These are phyloP conservation scores for Emydura subglobosa DNA, from an alignment of 2,113 vertebrate species.

Conservation along the genomic window DNA sequence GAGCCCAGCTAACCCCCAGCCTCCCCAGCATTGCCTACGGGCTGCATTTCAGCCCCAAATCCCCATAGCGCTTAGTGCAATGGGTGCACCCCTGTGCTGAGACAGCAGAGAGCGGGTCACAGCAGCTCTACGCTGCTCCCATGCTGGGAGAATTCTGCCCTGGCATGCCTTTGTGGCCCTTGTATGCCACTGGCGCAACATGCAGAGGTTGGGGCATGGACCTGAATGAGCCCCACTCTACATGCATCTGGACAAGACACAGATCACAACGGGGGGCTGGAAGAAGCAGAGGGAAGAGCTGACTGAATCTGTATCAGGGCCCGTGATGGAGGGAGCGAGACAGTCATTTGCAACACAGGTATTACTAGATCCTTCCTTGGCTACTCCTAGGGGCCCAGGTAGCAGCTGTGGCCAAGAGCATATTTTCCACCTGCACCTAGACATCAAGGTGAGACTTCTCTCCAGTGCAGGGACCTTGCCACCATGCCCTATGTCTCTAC, in stretches of 20 bases:
- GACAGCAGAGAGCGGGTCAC: neutral
- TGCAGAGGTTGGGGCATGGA: neutral
- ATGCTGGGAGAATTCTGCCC: neutral
- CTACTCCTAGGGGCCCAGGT: neutral
- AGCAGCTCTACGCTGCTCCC: neutral
- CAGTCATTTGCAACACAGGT: neutral
- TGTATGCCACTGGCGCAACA: neutral
- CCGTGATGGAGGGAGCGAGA: neutral
- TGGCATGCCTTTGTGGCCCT: neutral
- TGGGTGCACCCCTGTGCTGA: neutral
- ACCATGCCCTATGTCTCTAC: neutral
- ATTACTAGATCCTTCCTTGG: neutral
- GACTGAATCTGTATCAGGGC: neutral
- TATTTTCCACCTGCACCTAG: neutral
- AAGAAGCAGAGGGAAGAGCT: neutral
- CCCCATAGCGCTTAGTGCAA: neutral
- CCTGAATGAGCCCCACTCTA: neutral
- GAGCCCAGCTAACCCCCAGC: neutral
- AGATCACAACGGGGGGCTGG: neutral
- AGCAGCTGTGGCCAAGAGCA: neutral
- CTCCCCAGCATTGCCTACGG: neutral
- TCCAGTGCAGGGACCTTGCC: neutral
- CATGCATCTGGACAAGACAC: neutral
- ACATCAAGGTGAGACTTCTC: neutral
- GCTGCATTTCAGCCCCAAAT: neutral